Percentiles rank a stretch among this genome's conserved stretches.
phyloP scores from a whole-genome alignment of 30 jellyfish, hydroid and myxozoan species.

The Mastigias papua region DNA sequence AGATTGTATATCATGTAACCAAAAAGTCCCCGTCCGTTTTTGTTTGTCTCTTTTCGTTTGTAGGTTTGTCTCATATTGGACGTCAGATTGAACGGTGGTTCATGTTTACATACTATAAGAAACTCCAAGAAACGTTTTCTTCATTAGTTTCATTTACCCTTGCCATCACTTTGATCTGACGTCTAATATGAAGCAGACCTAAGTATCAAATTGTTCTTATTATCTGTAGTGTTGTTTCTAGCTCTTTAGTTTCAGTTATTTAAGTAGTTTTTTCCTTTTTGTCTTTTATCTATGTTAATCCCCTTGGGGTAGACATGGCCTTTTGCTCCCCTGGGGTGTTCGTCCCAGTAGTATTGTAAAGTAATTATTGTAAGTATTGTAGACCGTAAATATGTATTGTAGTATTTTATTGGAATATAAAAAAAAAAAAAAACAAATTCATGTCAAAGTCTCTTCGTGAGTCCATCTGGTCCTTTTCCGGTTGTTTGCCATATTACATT shows the following conservation, averaged over 20 bases:
- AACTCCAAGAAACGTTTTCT: neutral
- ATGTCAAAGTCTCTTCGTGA: no score
- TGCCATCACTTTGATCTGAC: slow-evolving; percentile 25
- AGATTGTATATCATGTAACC: slow-evolving; percentile 2
- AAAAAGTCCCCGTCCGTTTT: slow-evolving; percentile 16
- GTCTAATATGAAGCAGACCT: slow-evolving; percentile 22
- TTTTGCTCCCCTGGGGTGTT: slow-evolving; percentile 31
- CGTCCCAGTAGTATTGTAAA: slow-evolving; percentile 31
- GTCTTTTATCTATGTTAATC: slow-evolving; percentile 10
- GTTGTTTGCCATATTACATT: no score
- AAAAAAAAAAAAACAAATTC: no score
- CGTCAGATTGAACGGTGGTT: neutral
- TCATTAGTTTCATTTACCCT: slow-evolving; percentile 4
- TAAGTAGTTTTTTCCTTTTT: neutral
- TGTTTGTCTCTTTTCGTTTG: slow-evolving; percentile 11
- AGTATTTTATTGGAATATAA: slow-evolving; percentile 22
- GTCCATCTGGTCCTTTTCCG: no score
- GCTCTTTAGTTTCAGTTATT: slow-evolving; percentile 29
- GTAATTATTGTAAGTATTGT: slow-evolving; percentile 25
- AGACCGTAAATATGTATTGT: slow-evolving; percentile 9
- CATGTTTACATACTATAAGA: no score
- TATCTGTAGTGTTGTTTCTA: slow-evolving; percentile 4
- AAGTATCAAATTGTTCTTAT: slow-evolving; percentile 16
- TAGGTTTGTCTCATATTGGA: slow-evolving; percentile 1
- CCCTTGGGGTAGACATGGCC: slow-evolving; percentile 19